Percentiles rank a stretch among this genome's conserved stretches.
Evolutionary conservation across 2,797 vertebrate species (phyloP).

Genomic region (Phaenicophaeus curvirostris): DNA sequence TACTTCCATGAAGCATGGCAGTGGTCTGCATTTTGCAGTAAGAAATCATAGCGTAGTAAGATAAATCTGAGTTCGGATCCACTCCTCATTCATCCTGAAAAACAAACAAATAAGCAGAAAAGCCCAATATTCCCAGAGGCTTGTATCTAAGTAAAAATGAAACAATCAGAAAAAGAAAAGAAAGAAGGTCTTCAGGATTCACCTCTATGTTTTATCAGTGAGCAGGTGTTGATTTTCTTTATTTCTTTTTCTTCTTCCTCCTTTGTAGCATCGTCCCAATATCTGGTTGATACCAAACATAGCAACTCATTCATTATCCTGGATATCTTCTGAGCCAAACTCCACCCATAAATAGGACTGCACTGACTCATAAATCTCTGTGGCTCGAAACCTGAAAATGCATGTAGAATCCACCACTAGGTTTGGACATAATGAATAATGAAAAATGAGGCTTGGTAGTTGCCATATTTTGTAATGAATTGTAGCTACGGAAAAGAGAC

Average conservation of each 20-base stretch:
- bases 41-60: not conserved
- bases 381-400: constrained; percentile 8
- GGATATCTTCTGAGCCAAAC: constrained; percentile 34
- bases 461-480: constrained; percentile 58
- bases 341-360: constrained; percentile 51
- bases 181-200: not conserved
- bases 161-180: not conserved
- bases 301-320: constrained; percentile 49
- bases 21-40: not conserved
- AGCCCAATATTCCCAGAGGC: not conserved
- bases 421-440: constrained; percentile 58
- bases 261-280: not conserved
- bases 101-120: not conserved
- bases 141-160: not conserved
- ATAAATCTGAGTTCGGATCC: not conserved
- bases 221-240: not conserved
- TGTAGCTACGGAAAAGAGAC: constrained; percentile 29
- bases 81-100: not conserved
- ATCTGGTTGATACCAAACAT: constrained; percentile 18
- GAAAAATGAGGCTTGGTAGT: constrained; percentile 53
- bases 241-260: not conserved
- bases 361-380: constrained; percentile 59
- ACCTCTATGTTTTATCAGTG: not conserved
- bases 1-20: not conserved
- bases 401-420: constrained; percentile 16